Conservation (phyloP, 1,140 invertebrate species). For the Leptopilina clavipes region DNA sequence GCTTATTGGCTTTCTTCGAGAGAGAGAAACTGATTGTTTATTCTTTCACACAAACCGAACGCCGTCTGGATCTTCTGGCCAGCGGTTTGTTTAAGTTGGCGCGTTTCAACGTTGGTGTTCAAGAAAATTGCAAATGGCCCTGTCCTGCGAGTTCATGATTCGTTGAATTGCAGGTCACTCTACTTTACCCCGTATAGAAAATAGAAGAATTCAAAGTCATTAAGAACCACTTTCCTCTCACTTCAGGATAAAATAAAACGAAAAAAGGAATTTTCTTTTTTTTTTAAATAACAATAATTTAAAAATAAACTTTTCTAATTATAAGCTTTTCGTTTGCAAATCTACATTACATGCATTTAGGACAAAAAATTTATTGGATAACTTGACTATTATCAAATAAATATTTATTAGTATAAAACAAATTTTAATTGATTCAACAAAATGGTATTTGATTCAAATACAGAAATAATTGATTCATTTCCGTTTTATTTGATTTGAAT, state of each 20-base stretch:
- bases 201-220: conserved; percentile 24
- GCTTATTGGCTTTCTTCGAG: conserved; percentile 37
- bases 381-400: too few species aligned
- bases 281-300: neutral
- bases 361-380: too few species aligned
- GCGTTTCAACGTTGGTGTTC: conserved; percentile 35
- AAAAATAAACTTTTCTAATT: too few species aligned
- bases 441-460: too few species aligned
- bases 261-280: neutral
- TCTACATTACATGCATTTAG: too few species aligned
- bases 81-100: conserved; percentile 53
- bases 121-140: conserved; percentile 44
- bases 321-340: too few species aligned
- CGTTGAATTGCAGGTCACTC: conserved; percentile 26
- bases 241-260: neutral
- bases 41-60: conserved; percentile 39
- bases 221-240: conserved; percentile 17
- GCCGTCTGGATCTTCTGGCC: conserved; percentile 38
- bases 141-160: conserved; percentile 22
- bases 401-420: too few species aligned
- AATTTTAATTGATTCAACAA: too few species aligned
- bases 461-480: too few species aligned
- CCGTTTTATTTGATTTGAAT: too few species aligned
- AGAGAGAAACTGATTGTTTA: conserved; percentile 46
- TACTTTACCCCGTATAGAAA: neutral